A percentile compares a stretch with the other conserved stretches of the same genome.
These are phyloP conservation scores for Lepus americanus DNA, from an alignment of 2,113 vertebrate genomes.

Conservation along the genomic window DNA sequence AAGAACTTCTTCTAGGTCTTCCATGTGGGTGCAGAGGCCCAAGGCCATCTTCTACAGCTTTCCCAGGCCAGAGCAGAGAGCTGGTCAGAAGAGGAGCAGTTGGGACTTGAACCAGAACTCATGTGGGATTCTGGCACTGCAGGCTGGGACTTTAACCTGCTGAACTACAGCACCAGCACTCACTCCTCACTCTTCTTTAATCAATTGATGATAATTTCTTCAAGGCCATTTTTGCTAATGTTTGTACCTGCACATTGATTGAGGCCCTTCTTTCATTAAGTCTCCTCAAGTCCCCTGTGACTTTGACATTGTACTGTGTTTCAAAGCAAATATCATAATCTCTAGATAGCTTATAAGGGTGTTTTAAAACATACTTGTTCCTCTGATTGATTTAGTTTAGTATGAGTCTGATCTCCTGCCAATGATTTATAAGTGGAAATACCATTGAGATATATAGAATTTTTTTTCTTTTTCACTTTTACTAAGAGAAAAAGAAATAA, in stretches of 20 bases:
- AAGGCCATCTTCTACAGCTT: no score
- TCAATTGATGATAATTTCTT: neutral
- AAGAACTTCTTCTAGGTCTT: no score
- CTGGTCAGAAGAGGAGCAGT: no score
- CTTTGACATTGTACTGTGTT: neutral
- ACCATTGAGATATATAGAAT: neutral
- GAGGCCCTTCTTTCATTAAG: neutral
- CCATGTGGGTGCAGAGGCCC: no score
- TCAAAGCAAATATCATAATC: neutral
- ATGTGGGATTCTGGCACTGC: no score
- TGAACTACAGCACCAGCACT: no score
- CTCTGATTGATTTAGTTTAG: neutral
- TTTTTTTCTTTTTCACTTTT: neutral
- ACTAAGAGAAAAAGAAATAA: neutral
- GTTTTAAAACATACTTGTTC: neutral
- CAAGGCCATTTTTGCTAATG: neutral
- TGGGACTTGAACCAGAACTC: no score
- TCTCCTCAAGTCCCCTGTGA: neutral
- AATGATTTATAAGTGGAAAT: neutral
- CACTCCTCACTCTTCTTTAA: neutral
- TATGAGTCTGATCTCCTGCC: neutral
- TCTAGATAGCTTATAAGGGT: neutral
- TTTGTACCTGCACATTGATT: neutral
- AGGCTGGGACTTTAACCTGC: no score
- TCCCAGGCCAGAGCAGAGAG: no score